Conservation (phyloP, 1,140 invertebrate species). For the Asobara japonica region DNA sequence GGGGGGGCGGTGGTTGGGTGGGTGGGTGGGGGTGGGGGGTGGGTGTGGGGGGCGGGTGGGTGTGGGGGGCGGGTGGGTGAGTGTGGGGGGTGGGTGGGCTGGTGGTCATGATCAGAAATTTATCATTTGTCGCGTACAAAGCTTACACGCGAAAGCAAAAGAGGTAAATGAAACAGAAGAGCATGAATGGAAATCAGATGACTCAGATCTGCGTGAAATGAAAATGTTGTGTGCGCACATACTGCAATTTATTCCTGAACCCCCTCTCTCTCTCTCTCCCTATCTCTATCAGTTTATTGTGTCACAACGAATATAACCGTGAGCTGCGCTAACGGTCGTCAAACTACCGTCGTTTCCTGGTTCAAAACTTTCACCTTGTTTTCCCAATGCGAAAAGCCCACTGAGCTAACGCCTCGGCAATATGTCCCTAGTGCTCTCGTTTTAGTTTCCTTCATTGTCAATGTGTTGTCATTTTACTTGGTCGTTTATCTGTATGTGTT, state of each 20-base stretch:
- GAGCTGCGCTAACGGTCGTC: not conserved
- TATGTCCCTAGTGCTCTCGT: not conserved
- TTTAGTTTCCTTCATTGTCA: not conserved
- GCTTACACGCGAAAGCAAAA: not conserved
- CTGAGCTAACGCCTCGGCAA: not conserved
- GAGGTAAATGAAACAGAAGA: not conserved
- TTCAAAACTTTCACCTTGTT: slow-evolving; percentile 5
- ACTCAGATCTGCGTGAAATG: slow-evolving; percentile 5
- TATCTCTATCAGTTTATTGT: not conserved
- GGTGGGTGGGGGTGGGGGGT: too few relatives aligned
- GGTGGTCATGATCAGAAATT: too few relatives aligned
- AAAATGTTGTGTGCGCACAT: not conserved
- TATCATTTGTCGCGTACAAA: too few relatives aligned
- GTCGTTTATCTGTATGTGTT: not conserved
- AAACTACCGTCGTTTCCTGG: slow-evolving; percentile 2
- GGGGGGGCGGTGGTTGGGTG: too few relatives aligned
- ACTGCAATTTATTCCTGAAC: not conserved
- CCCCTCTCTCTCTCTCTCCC: not conserved
- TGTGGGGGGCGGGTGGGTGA: too few relatives aligned
- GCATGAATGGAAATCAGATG: slow-evolving; percentile 1
- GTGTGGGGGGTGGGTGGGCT: too few relatives aligned
- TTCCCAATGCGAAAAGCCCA: not conserved
- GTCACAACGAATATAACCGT: slow-evolving; percentile 1
- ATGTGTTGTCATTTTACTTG: not conserved
- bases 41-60: too few relatives aligned